Percentiles rank a stretch among this genome's conserved stretches.
These are phyloP conservation scores for Ardeotis arabs DNA, from an alignment of 2,113 vertebrate species.

Conservation along the genomic window DNA sequence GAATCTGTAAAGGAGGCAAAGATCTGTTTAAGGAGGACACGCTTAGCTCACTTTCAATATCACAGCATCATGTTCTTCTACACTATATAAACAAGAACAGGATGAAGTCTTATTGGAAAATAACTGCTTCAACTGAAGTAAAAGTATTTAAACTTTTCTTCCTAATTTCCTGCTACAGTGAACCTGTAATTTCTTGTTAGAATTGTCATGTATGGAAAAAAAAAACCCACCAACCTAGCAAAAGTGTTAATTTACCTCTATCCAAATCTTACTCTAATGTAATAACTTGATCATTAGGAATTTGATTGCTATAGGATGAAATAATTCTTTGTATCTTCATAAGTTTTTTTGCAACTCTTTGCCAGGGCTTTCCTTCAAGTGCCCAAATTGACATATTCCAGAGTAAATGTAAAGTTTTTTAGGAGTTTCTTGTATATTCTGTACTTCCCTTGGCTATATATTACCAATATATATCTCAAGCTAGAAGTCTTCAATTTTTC, in stretches of 20 bases:
- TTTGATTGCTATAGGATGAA: not conserved
- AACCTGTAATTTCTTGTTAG: not conserved
- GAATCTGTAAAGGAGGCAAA: not conserved
- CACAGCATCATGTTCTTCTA: not conserved
- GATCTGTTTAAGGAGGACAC: not conserved
- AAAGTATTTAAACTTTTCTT: not conserved
- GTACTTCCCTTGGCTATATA: not conserved
- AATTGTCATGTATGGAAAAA: not conserved
- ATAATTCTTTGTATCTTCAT: not conserved
- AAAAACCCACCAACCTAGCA: not conserved
- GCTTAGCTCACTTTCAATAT: not conserved
- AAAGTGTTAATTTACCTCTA: not conserved
- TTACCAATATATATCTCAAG: not conserved
- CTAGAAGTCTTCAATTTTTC: not conserved
- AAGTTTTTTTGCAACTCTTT: not conserved
- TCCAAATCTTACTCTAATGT: not conserved
- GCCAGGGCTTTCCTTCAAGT: not conserved
- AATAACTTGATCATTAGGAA: fast-evolving
- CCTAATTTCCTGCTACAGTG: not conserved
- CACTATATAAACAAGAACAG: not conserved
- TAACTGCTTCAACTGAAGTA: not conserved
- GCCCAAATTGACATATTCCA: not conserved
- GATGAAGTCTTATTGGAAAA: not conserved
- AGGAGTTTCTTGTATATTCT: not conserved
- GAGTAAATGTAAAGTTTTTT: not conserved